phyloP scores from a whole-genome alignment of 2,888 invertebrate genomes.

The Dicyrtoma fusca region DNA sequence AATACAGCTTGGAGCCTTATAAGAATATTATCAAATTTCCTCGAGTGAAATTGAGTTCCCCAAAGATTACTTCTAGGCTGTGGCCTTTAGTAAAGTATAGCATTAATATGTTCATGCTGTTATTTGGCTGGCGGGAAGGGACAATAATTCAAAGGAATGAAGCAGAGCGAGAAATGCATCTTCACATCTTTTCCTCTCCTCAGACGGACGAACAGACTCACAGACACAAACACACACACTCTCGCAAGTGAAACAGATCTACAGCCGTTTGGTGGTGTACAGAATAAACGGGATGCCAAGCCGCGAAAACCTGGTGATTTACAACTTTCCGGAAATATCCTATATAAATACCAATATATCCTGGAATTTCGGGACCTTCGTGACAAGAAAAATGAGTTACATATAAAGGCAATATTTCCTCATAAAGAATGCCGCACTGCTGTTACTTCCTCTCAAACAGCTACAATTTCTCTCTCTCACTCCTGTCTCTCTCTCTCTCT shows the following conservation, averaged over 20 bases:
- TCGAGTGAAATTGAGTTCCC: constrained; percentile 33
- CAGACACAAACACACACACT: constrained; percentile 5
- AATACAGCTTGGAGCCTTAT: constrained; percentile 31
- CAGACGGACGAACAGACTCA: neutral
- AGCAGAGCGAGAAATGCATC: constrained; percentile 36
- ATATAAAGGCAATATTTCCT: constrained; percentile 41
- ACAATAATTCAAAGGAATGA: constrained; percentile 38
- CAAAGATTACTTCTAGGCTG: constrained; percentile 19
- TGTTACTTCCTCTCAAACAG: constrained; percentile 32
- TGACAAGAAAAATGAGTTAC: constrained; percentile 44
- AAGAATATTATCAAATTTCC: constrained; percentile 39
- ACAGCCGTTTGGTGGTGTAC: constrained; percentile 23
- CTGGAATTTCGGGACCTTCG: constrained; percentile 37
- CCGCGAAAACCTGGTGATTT: constrained; percentile 40
- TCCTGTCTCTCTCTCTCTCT: constrained; percentile 1
- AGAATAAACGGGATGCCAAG: constrained; percentile 37
- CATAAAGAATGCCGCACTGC: constrained; percentile 41
- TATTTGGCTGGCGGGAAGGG: constrained; percentile 36
- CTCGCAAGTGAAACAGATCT: neutral
- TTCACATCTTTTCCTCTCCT: constrained; percentile 26
- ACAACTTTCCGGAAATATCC: constrained; percentile 44
- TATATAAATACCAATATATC: constrained; percentile 47
- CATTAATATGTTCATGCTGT: constrained; percentile 23
- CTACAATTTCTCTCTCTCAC: constrained; percentile 1
- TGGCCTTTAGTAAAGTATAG: constrained; percentile 1